These are phyloP conservation scores for Plodia interpunctella DNA, from an alignment of 1,140 invertebrate species.

Conservation along the genomic window DNA sequence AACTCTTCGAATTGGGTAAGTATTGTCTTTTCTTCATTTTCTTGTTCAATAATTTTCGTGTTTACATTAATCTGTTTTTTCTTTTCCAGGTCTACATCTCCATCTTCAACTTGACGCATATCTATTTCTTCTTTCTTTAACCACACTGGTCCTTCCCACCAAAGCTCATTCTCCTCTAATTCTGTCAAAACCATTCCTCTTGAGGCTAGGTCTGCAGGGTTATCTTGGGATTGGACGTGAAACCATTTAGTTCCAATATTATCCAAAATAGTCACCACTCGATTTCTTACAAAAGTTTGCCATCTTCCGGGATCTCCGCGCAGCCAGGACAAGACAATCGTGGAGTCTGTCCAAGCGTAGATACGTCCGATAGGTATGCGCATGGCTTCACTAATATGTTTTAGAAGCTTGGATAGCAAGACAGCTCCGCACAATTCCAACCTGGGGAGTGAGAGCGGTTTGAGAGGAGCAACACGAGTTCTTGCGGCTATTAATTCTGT, in stretches of 20 bases:
- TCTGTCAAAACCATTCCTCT: conserved; percentile 37
- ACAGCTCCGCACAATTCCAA: too few species aligned
- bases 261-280: background rate
- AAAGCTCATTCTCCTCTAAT: conserved; percentile 30
- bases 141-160: conserved; percentile 50
- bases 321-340: conserved; percentile 9
- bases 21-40: background rate
- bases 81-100: conserved; percentile 3
- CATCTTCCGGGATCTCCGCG: conserved; percentile 8
- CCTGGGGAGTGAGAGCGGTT: conserved; percentile 37
- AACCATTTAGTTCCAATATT: conserved; percentile 10
- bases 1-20: background rate
- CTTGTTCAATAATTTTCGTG: background rate
- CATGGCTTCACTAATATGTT: conserved; percentile 10
- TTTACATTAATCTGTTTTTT: background rate
- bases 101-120: background rate
- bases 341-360: conserved; percentile 20
- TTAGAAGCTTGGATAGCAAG: conserved; percentile 15
- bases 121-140: conserved; percentile 12
- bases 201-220: conserved; percentile 61
- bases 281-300: conserved; percentile 9
- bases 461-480: conserved; percentile 44
- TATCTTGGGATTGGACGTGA: conserved; percentile 25
- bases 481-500: conserved; percentile 14
- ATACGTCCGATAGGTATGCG: conserved; percentile 6